Evolutionary conservation across 2,113 vertebrate species (phyloP), one percentile per base, ranked within the genome.

Genomic region (Mesocricetus auratus): DNA sequence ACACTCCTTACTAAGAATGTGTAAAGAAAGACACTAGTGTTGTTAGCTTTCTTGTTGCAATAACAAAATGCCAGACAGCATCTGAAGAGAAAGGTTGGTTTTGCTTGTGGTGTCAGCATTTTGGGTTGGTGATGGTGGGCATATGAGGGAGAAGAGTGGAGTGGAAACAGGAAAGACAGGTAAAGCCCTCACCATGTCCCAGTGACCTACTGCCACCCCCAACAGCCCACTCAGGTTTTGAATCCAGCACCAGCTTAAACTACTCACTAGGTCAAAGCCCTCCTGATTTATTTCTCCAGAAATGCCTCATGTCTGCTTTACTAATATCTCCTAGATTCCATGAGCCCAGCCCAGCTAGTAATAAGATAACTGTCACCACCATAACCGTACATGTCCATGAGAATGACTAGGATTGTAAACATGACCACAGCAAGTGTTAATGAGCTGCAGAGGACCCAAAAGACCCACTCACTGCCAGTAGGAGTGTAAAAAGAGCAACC

Each of bases 1-100:
- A 56, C 95, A 12, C 33, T 96, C 42, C n/a, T 92, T 56, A 64
- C 45, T 81, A 90, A 77, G 75, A 64, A 91, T 69, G 42, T 89
- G 53, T 0, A 62, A 79, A 36, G 42, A 26, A 56, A 96, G 56
- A 85, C 90, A 42, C 21, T 1, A 16, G 11, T 15, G 3, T 1
- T 69, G 66, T 71, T 39, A 56, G 66, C 66, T 26, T 85, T 87
- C 47, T 50, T 69, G 45, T 87, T 7, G 33, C 66, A 47, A 17
- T 86, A 16, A 33, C 62, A 47, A 21, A 33, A 31, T 50, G 45
- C 75, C 42, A 29, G 74, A 7, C 29, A 11, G 42, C 12, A 2
- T 26, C 29, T 66, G 26, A 47, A 47, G 29, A 36, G 17, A 66
- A 45, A 60, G 56, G 56, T n/a, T 82, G 13, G 36, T n/a, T 53